Base-by-base conservation (phyloP, 2,888 invertebrate genomes). In the Pristionchus fissidentatus region DNA sequence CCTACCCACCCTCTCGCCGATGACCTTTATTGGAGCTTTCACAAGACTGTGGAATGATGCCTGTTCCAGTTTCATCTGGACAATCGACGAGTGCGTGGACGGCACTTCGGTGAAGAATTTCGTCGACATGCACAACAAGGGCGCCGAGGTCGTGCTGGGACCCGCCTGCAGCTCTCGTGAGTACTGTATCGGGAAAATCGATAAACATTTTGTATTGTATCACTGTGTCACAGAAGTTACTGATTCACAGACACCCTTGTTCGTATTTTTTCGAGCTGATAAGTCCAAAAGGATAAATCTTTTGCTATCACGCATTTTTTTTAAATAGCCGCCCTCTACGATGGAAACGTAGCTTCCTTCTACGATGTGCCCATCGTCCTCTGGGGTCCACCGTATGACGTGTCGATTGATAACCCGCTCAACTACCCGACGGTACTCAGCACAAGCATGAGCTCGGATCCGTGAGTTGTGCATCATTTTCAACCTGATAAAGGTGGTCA, bases 321-420 rank as follows among this genome's bases (percentile, higher is more conserved):
- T 4, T 22, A 7, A n/a, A n/a, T 32, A 84, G 84, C 84, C 26
- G 77, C 77, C 8, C 15, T 79, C 7, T 49, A 26, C 22, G 78
- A 26, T 8, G 84, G 84, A 2, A 84, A 85, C 22, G 86, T 87
- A 5, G 89, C 86, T 22, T 85, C 85, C 49, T 84, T 70, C 52
- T 84, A 85, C 52, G 84, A 89, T 52, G 84, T 85, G 26, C 89
- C 89, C 0, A 26, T 89, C 22, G 80, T 88, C 3, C 77, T 88
- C 0, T 89, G 89, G 89, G 89, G 89, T 19, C 89, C 89, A 0
- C 88, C 86, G 3, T 89, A 86, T 38, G 84, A 84, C 43, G 85
- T 87, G 0, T 83, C 83, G 15, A 81, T 89, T 22, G 78, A 88
- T 5, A 83, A 86, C 60, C 84, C 82, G 22, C 82, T 66, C 55